phyloP scores from a whole-genome alignment of 2,113 vertebrate species.

The Cavia aperea region DNA sequence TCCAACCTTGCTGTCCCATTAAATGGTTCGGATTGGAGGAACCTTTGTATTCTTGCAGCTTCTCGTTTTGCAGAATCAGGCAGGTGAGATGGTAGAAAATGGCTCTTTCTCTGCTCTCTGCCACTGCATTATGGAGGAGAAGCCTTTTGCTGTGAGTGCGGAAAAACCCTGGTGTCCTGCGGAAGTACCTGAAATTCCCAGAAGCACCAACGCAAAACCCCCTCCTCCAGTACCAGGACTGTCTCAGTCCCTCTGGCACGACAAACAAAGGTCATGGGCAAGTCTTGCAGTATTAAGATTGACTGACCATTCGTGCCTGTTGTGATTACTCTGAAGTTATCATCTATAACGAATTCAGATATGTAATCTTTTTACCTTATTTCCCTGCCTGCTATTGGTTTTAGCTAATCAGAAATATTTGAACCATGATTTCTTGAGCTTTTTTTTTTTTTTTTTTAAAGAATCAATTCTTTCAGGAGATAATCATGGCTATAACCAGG shows the following conservation, averaged over 20 bases:
- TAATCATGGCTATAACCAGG: not conserved
- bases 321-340: not conserved
- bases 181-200: not conserved
- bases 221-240: not conserved
- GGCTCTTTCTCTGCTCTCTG: not conserved
- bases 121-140: not conserved
- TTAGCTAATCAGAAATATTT: conserved; percentile 9
- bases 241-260: not conserved
- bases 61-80: not conserved
- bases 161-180: not conserved
- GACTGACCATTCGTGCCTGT: not conserved
- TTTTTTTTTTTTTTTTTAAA: not conserved
- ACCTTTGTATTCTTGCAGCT: not conserved
- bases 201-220: not conserved
- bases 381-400: not conserved
- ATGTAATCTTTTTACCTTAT: not conserved
- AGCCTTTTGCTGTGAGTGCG: not conserved
- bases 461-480: not conserved
- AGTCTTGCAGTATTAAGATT: not conserved
- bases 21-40: not conserved
- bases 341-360: not conserved
- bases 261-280: not conserved
- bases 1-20: not conserved
- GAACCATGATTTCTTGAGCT: conserved; percentile 1
- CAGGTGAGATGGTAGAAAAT: not conserved